Conservation (phyloP, 2,888 invertebrate species). For the Drosophila neotestacea region DNA sequence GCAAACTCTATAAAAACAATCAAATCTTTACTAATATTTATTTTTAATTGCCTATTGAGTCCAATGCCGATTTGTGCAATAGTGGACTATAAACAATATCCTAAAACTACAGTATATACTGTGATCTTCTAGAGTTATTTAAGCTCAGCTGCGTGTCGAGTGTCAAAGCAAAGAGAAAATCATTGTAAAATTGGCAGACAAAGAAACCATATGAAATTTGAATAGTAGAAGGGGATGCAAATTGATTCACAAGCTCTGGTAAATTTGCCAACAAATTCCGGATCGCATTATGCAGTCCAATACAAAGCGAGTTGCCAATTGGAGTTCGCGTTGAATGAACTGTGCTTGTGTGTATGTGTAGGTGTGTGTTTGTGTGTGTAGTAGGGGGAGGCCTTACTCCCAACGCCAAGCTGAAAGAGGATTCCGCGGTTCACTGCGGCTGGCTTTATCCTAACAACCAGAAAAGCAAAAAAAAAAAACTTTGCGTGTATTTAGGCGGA, state of each 20-base stretch:
- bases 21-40: too few relatives aligned
- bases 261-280: conserved; percentile 21
- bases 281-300: conserved; percentile 27
- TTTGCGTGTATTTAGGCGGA: conserved; percentile 59
- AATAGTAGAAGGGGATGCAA: conserved; percentile 16
- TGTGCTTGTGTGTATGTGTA: background rate
- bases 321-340: conserved; percentile 14
- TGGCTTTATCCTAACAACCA: conserved; percentile 24
- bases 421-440: conserved; percentile 38
- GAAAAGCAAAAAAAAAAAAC: conserved; percentile 25
- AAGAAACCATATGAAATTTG: background rate
- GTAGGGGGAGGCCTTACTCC: conserved; percentile 13
- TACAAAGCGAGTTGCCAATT: conserved; percentile 21
- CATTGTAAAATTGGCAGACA: background rate
- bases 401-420: conserved; percentile 35
- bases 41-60: too few relatives aligned
- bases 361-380: background rate
- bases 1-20: too few relatives aligned
- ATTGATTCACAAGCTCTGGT: conserved; percentile 33
- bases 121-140: background rate
- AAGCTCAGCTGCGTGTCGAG: background rate
- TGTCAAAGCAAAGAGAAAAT: conserved; percentile 5
- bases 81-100: background rate
- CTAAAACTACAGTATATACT: background rate
- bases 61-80: too few relatives aligned